Evolutionary conservation across 2,797 vertebrate species (phyloP).

Genomic region (Eulemur mongoz): DNA sequence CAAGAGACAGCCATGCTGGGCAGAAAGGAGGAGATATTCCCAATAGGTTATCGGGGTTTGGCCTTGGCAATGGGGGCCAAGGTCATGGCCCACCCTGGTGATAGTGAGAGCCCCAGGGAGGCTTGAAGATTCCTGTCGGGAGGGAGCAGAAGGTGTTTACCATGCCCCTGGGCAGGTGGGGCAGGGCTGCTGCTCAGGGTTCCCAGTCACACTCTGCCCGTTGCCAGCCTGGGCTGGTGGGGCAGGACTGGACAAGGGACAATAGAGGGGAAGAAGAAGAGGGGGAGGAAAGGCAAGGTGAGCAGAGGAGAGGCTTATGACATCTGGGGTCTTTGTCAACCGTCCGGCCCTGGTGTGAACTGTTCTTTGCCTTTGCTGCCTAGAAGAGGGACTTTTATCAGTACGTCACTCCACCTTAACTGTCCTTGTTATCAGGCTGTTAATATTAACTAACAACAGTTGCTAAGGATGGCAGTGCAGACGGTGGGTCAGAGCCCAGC

Average conservation of each 20-base stretch:
- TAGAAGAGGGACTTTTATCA: background rate
- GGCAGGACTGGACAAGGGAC: too few relatives aligned
- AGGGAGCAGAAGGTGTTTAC: background rate
- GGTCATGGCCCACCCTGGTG: slow-evolving; percentile 1
- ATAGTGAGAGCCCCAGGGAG: background rate
- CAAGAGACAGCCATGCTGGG: background rate
- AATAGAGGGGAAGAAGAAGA: rapidly evolving
- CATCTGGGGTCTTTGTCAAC: background rate
- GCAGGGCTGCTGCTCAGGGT: background rate
- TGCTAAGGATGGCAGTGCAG: slow-evolving; percentile 47
- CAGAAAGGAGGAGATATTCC: background rate
- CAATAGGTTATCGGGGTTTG: background rate
- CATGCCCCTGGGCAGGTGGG: background rate
- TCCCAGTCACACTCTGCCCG: background rate
- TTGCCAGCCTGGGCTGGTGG: background rate
- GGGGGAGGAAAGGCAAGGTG: rapidly evolving
- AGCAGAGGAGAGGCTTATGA: background rate
- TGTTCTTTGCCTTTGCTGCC: background rate
- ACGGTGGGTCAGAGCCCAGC: background rate
- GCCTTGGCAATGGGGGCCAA: slow-evolving; percentile 18
- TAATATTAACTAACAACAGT: slow-evolving; percentile 64
- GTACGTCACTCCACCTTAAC: background rate
- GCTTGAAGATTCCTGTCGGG: background rate
- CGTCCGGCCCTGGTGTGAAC: background rate
- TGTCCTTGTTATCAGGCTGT: slow-evolving; percentile 36